These are phyloP conservation scores for Oryzias woworae DNA, from an alignment of 2,113 vertebrate species.

Conservation along the genomic window DNA sequence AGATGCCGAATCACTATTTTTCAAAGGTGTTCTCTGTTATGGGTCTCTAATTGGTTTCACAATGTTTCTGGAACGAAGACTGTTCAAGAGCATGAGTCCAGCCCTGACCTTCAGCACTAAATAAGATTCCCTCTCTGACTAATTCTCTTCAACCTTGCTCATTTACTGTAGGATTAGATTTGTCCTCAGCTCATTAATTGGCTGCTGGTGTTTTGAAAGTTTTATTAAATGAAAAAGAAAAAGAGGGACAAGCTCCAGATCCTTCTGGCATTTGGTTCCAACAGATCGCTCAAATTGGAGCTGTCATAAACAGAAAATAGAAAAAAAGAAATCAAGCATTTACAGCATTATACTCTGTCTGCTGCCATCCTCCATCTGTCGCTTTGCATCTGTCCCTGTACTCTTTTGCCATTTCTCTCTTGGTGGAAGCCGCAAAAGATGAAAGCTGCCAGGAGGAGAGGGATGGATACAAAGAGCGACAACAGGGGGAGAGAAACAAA, in stretches of 20 bases:
- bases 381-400: slow-evolving; percentile 57
- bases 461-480: slow-evolving; percentile 38
- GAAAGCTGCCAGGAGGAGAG: slow-evolving; percentile 69
- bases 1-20: too few species aligned
- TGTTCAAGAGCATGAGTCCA: slow-evolving; percentile 11
- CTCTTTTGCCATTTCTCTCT: slow-evolving; percentile 40
- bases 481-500: slow-evolving; percentile 19
- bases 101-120: slow-evolving; percentile 43
- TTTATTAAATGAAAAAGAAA: slow-evolving; percentile 10
- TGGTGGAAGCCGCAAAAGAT: slow-evolving; percentile 59
- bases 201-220: background rate
- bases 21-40: background rate
- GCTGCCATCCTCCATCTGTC: slow-evolving; percentile 61
- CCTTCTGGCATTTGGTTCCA: slow-evolving; percentile 21
- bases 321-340: slow-evolving; percentile 42
- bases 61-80: slow-evolving; percentile 35
- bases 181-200: slow-evolving; percentile 23
- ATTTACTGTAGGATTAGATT: slow-evolving; percentile 9
- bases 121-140: slow-evolving; percentile 27
- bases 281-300: slow-evolving; percentile 13
- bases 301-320: slow-evolving; percentile 6
- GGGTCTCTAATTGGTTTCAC: slow-evolving; percentile 33
- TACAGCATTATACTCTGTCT: slow-evolving; percentile 52
- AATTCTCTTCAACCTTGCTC: slow-evolving; percentile 9
- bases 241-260: slow-evolving; percentile 22